These are phyloP conservation scores for Neostethus bicornis DNA, from an alignment of 2,797 vertebrate species.

Conservation along the genomic window DNA sequence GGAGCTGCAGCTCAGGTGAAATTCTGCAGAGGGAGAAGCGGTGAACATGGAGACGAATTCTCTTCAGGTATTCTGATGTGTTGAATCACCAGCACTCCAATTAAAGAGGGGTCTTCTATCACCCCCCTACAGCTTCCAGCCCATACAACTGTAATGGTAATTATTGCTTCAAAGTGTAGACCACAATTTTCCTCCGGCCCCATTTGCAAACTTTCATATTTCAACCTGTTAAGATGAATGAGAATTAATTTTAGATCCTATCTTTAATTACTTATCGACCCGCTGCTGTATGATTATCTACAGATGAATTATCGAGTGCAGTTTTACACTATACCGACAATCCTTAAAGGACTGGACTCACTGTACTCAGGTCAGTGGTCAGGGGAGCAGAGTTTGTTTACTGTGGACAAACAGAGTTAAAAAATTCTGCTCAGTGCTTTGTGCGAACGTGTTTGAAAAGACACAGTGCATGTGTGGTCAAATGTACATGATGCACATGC, in stretches of 20 bases:
- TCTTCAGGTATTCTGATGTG: conserved; percentile 42
- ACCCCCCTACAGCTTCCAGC: conserved; percentile 52
- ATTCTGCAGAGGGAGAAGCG: conserved; percentile 15
- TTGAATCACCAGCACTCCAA: conserved; percentile 57
- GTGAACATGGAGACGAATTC: conserved; percentile 33
- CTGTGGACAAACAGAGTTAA: conserved; percentile 60
- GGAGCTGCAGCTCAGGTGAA: conserved; percentile 5
- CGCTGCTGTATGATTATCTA: conserved; percentile 36
- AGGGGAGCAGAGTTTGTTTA: conserved; percentile 63
- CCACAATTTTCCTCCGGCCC: conserved; percentile 66
- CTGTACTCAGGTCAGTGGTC: conserved; percentile 38
- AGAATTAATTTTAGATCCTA: conserved; percentile 76
- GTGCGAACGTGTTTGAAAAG: conserved; percentile 23
- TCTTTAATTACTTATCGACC: conserved; percentile 76
- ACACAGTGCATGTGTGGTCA: conserved; percentile 9
- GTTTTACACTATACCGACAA: conserved; percentile 9
- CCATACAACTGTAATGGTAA: conserved; percentile 63
- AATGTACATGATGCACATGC: conserved; percentile 12
- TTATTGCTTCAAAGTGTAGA: conserved; percentile 80
- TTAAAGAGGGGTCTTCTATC: conserved; percentile 61
- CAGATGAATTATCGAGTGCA: conserved; percentile 34
- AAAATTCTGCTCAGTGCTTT: conserved; percentile 62
- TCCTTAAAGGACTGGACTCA: conserved; percentile 26
- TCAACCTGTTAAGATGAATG: conserved; percentile 75
- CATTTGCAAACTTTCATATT: conserved; percentile 76